Percentiles rank a stretch among this genome's conserved stretches.
Conservation (phyloP, 2,113 vertebrate species). For the Oreamnos americanus region DNA sequence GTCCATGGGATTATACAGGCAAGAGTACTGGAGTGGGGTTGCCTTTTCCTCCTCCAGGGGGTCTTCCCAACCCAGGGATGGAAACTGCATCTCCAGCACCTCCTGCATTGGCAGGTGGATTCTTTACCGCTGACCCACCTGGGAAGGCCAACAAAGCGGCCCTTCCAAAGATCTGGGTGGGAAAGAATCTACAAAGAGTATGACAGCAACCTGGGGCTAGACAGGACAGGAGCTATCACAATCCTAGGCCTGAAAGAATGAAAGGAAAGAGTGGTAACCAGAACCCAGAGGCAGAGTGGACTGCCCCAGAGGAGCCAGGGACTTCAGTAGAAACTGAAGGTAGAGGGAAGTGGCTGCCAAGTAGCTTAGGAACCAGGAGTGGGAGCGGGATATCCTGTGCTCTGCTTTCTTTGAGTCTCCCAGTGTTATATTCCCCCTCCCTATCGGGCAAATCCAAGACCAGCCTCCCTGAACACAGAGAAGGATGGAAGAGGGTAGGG, state of each 20-base stretch:
- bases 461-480: neutral
- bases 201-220: neutral
- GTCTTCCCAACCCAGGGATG: neutral
- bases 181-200: neutral
- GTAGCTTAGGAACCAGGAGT: neutral
- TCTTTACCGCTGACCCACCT: accelerated
- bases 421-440: neutral
- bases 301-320: neutral
- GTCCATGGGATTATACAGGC: neutral
- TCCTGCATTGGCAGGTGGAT: neutral
- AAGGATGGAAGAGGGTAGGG: neutral
- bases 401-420: neutral
- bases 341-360: neutral
- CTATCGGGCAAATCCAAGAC: neutral
- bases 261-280: neutral
- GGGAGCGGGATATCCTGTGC: neutral
- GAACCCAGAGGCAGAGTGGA: neutral
- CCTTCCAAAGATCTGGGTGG: neutral
- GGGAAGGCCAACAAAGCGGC: neutral
- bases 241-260: neutral
- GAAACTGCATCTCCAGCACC: neutral
- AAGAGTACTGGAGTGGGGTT: neutral
- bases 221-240: neutral
- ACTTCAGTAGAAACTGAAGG: neutral
- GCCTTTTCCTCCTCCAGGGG: neutral